Base-by-base conservation (phyloP, 2,888 invertebrate species). In the Trichacis sp. region DNA sequence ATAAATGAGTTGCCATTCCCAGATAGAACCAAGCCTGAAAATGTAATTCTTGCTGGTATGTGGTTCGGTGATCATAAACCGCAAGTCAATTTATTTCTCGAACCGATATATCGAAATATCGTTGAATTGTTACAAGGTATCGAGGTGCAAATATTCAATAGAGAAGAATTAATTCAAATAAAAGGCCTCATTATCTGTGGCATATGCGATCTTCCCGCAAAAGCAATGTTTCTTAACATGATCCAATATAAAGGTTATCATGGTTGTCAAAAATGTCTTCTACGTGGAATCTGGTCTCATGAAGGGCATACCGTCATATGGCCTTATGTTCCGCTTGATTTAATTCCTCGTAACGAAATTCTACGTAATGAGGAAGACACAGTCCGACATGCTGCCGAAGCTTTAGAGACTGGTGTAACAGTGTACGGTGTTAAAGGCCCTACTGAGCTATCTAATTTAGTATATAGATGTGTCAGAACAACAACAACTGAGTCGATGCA, bases 51-150 rank as follows among this genome's bases (percentile, higher is more conserved):
- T 1, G 51, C 50, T 30, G 36, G 15, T 6, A 17, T 51, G 15
- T 57, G 57, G 57, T 57, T 50, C 30, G 50, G 57, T 12, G 15
- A 52, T 15, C 12, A 49, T 11, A 64, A 64, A 53, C 63, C 58
- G 9, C 2, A 18, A 1, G 49, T 46, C 1, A 19, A 64, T 46
- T 15, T 64, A 8, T 59, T 59, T 24, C 38, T 64, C 3, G 9
- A 53, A 24, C 49, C 54, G 1, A 11, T 59, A 1, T 29, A 15
- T 29, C 30, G 30, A 14, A 59, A 14, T 33, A 9, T 29, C 12
- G 2, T 45, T 5, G 11, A 18, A 33, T 36, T 56, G 4, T n/a
- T 17, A n/a, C 12, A 47, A 8, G 51, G 57, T 11, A 12, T 55
- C 24, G 40, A 38, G 11, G 2, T 55, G 6, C 4, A 46, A 14